Conservation (phyloP, 2,113 vertebrate species). For the Cyanoramphus novaezelandiae region DNA sequence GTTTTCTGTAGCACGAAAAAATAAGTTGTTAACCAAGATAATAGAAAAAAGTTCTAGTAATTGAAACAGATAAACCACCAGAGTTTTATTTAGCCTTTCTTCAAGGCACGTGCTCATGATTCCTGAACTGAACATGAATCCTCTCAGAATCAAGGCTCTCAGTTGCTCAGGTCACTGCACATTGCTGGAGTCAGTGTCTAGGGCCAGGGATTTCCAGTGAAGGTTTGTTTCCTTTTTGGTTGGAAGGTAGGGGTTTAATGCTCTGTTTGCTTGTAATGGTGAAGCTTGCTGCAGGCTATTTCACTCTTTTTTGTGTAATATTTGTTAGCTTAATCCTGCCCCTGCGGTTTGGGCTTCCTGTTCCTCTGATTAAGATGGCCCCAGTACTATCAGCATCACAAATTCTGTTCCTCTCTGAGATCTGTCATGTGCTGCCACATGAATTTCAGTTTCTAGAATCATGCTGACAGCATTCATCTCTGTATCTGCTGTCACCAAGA, state of each 20-base stretch:
- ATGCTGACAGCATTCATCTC: not conserved
- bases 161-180: not conserved
- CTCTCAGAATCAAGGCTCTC: not conserved
- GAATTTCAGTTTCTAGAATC: not conserved
- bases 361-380: not conserved
- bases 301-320: not conserved
- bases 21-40: not conserved
- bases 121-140: not conserved
- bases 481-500: not conserved
- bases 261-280: not conserved
- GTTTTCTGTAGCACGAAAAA: conserved; percentile 78
- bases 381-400: not conserved
- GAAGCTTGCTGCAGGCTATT: not conserved
- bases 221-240: not conserved
- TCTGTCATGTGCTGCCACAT: not conserved
- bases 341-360: not conserved
- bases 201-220: not conserved
- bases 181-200: not conserved
- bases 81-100: not conserved
- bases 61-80: not conserved
- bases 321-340: not conserved
- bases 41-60: not conserved
- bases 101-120: not conserved
- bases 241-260: not conserved
- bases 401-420: not conserved